Conservation (phyloP, 1,140 invertebrate species). For the Anastrepha ludens region DNA sequence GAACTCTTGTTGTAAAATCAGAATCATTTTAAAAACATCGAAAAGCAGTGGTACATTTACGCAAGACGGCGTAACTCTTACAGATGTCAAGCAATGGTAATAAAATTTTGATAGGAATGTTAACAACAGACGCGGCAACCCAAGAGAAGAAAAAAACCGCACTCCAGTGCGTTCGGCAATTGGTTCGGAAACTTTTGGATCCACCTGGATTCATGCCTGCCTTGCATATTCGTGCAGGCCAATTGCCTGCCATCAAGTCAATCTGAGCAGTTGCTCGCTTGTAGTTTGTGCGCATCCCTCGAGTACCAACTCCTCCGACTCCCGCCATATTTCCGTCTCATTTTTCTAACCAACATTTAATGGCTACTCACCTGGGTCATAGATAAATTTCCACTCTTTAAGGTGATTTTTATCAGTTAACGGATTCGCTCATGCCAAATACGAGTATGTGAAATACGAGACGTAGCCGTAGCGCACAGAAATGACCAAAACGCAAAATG, state of each 20-base stretch:
- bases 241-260: slow-evolving; percentile 25
- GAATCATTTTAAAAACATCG: too few relatives aligned
- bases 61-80: too few relatives aligned
- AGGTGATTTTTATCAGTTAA: slow-evolving; percentile 53
- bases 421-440: slow-evolving; percentile 47
- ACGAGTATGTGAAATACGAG: slow-evolving; percentile 29
- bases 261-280: not conserved
- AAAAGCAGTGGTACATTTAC: too few relatives aligned
- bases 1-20: too few relatives aligned
- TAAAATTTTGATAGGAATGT: too few relatives aligned
- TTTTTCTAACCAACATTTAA: slow-evolving; percentile 31
- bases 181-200: too few relatives aligned
- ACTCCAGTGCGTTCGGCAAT: too few relatives aligned
- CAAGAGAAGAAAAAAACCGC: too few relatives aligned
- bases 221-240: not conserved
- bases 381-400: slow-evolving; percentile 50
- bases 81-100: too few relatives aligned
- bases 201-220: not conserved
- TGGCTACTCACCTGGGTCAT: slow-evolving; percentile 41
- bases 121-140: too few relatives aligned
- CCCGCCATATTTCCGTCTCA: not conserved
- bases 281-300: not conserved
- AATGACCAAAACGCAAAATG: slow-evolving; percentile 46
- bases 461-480: not conserved
- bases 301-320: not conserved